These are phyloP conservation scores for Benitochromis conjunctus DNA, from an alignment of 2,113 vertebrate species.

Conservation along the genomic window DNA sequence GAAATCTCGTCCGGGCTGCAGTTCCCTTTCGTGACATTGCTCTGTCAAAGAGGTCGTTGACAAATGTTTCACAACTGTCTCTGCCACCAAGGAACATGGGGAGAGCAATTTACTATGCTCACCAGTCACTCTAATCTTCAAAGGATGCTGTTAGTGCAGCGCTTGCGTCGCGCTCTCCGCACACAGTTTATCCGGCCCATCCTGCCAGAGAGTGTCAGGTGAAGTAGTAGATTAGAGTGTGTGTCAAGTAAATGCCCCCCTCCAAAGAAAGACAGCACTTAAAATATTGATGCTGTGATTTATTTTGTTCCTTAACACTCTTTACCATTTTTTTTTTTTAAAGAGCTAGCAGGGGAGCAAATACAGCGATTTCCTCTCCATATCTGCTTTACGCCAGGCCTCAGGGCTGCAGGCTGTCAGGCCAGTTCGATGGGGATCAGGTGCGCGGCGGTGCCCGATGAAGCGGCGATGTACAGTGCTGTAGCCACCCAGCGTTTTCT, in stretches of 20 bases:
- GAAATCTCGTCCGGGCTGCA: not conserved
- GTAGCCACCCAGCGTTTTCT: not conserved
- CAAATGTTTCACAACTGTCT: slow-evolving; percentile 41
- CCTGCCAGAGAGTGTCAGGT: slow-evolving; percentile 28
- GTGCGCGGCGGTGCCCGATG: not conserved
- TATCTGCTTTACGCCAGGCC: slow-evolving; percentile 1
- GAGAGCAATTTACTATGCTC: slow-evolving; percentile 48
- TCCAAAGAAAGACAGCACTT: not conserved
- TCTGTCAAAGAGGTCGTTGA: slow-evolving; percentile 21
- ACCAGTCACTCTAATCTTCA: slow-evolving; percentile 58
- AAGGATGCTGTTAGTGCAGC: slow-evolving; percentile 36
- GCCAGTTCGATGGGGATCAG: not conserved
- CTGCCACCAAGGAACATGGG: slow-evolving; percentile 4
- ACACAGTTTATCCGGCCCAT: not conserved
- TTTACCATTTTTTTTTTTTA: not conserved
- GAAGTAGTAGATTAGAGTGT: slow-evolving; percentile 39
- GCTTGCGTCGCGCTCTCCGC: slow-evolving; percentile 3
- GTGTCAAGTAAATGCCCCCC: not conserved
- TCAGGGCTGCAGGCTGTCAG: not conserved
- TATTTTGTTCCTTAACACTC: not conserved
- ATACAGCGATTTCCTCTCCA: not conserved
- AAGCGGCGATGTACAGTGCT: not conserved
- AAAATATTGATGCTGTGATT: slow-evolving; percentile 29
- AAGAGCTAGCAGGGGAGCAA: not conserved
- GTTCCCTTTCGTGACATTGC: not conserved